These are phyloP conservation scores for Sacculina carcini DNA, from an alignment of 2,888 invertebrate genomes.

Conservation along the genomic window DNA sequence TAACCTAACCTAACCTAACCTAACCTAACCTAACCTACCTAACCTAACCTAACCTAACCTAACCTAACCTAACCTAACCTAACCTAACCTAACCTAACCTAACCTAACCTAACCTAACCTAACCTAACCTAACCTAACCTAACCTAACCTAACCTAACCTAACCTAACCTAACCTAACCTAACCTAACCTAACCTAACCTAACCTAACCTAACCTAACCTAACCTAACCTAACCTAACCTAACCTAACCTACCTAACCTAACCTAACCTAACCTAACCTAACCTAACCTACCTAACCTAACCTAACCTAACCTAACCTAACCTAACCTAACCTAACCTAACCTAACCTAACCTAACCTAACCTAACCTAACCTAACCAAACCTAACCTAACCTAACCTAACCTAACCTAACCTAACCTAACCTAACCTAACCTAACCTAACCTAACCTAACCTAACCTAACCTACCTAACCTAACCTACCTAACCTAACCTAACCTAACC, in stretches of 20 bases:
- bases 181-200: constrained; percentile 7
- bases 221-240: constrained; percentile 8
- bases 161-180: constrained; percentile 7
- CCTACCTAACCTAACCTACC: too few species aligned
- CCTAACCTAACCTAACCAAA: too few species aligned
- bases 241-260: constrained; percentile 6
- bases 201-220: constrained; percentile 7
- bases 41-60: too few species aligned
- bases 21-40: constrained; percentile 5
- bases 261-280: constrained; percentile 7
- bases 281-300: constrained; percentile 6
- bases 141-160: constrained; percentile 6
- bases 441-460: too few species aligned
- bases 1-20: constrained; percentile 6
- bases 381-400: too few species aligned
- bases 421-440: too few species aligned
- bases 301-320: too few species aligned
- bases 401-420: too few species aligned
- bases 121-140: constrained; percentile 6
- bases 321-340: too few species aligned
- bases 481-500: too few species aligned
- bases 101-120: constrained; percentile 6
- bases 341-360: too few species aligned
- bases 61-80: constrained; percentile 4
- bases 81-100: constrained; percentile 5